A percentile compares a stretch with the other conserved stretches of the same genome.
Evolutionary conservation across 2,797 vertebrate species (phyloP).

Genomic region (Pipistrellus pygmaeus): DNA sequence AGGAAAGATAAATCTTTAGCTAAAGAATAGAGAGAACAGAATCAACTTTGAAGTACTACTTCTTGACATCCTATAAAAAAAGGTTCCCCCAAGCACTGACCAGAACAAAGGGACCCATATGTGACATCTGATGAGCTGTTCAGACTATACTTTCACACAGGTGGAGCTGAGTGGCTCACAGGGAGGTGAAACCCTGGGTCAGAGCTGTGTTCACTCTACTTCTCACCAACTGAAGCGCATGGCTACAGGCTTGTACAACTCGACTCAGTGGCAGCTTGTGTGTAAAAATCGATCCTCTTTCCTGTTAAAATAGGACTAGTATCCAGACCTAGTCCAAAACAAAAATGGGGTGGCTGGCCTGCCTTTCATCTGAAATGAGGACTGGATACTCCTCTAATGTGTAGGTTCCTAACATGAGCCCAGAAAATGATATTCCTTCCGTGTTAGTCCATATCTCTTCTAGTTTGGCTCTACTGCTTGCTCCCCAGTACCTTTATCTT

Average conservation of each 20-base stretch:
- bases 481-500: neutral
- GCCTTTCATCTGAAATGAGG: neutral
- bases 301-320: neutral
- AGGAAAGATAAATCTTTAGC: constrained; percentile 77
- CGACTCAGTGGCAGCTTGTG: neutral
- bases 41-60: constrained; percentile 59
- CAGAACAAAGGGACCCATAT: neutral
- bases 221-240: neutral
- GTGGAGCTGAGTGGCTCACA: neutral
- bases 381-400: neutral
- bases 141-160: neutral
- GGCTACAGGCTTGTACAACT: neutral
- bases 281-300: neutral
- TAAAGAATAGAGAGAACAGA: constrained; percentile 41
- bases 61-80: constrained; percentile 67
- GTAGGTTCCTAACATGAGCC: neutral
- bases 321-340: neutral
- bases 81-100: constrained; percentile 52
- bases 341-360: neutral
- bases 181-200: neutral
- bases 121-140: neutral
- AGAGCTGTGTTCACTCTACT: neutral
- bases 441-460: neutral
- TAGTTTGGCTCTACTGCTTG: neutral
- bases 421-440: neutral